Evolutionary conservation across 2,113 vertebrate genomes (phyloP).

Genomic region (Leiothrix lutea): DNA sequence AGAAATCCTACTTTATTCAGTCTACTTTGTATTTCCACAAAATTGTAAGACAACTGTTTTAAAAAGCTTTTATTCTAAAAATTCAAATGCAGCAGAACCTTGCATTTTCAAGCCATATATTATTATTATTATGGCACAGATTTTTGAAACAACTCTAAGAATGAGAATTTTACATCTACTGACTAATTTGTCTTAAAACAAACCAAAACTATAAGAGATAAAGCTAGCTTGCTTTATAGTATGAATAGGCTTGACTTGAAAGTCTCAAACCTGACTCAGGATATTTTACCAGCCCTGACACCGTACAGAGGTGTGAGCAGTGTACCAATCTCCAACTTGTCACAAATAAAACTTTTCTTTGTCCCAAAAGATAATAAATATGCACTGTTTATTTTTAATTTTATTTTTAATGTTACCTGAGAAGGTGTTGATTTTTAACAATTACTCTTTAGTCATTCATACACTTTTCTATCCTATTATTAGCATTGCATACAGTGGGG

Average conservation of each 20-base stretch:
- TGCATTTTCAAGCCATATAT: background rate
- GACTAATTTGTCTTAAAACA: background rate
- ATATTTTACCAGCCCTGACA: background rate
- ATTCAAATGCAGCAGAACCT: background rate
- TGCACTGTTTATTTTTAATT: background rate
- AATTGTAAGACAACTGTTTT: background rate
- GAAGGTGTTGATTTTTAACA: background rate
- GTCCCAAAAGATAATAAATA: background rate
- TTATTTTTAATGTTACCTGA: background rate
- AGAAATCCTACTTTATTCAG: background rate
- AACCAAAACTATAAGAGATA: background rate
- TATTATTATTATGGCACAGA: background rate
- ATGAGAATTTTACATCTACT: background rate
- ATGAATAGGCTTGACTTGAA: background rate
- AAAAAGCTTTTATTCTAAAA: background rate
- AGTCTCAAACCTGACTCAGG: background rate
- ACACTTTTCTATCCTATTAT: background rate
- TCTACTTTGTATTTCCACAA: background rate
- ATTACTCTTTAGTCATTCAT: background rate
- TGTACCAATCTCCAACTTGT: background rate
- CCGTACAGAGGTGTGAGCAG: rapidly evolving
- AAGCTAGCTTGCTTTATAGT: background rate
- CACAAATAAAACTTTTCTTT: background rate
- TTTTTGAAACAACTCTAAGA: background rate
- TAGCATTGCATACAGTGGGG: background rate